These are phyloP conservation scores for Brachymystax lenok DNA, from an alignment of 2,797 vertebrate genomes.

Conservation along the genomic window DNA sequence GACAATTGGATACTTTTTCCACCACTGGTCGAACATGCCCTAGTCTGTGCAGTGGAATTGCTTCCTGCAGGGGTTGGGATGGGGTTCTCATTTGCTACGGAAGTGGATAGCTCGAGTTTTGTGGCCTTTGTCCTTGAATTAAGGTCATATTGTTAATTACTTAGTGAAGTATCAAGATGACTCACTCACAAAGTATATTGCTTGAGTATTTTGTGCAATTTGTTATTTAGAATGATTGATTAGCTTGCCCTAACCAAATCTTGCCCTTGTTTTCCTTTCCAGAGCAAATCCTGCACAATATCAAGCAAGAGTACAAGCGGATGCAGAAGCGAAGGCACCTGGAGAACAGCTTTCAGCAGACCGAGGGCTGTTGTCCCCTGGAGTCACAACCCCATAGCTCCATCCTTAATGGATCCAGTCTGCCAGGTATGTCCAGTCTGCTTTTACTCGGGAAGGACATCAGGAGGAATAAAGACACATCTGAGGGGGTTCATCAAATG, in stretches of 20 bases:
- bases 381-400: constrained; percentile 84
- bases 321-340: constrained; percentile 94
- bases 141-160: neutral
- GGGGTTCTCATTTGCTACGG: neutral
- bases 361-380: constrained; percentile 86
- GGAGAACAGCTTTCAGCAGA: constrained; percentile 87
- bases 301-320: constrained; percentile 96
- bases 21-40: no score
- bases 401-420: constrained; percentile 80
- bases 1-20: no score
- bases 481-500: neutral
- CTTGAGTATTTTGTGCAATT: neutral
- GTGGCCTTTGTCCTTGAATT: neutral
- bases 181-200: no score
- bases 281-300: constrained; percentile 97
- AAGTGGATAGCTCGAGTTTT: neutral
- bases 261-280: constrained; percentile 16
- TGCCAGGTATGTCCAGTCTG: constrained; percentile 77
- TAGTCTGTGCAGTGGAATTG: neutral
- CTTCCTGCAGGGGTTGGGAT: neutral
- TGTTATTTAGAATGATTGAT: neutral
- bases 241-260: neutral
- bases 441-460: neutral
- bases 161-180: neutral
- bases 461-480: neutral